Percentiles rank a stretch among this genome's conserved stretches.
Conservation (phyloP, 1,140 invertebrate species). For the Drosophila ficusphila region DNA sequence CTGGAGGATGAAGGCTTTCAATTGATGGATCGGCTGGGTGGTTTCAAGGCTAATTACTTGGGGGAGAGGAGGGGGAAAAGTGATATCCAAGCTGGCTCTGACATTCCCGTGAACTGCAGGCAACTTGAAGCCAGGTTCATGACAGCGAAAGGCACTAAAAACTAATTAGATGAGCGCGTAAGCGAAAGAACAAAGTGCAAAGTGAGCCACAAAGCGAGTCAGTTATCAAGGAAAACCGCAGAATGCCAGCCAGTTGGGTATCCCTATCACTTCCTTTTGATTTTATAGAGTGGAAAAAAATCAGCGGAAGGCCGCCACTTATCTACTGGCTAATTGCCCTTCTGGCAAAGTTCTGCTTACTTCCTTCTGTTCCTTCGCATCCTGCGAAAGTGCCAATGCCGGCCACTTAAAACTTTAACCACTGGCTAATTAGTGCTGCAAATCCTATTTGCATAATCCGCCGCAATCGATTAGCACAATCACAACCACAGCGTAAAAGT, state of each 20-base stretch:
- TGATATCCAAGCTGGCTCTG: not conserved
- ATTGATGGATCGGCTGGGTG: constrained; percentile 61
- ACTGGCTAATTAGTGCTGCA: constrained; percentile 34
- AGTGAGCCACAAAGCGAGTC: constrained; percentile 22
- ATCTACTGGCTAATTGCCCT: constrained; percentile 11
- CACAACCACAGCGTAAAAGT: constrained; percentile 44
- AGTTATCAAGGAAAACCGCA: constrained; percentile 20
- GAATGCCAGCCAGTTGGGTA: constrained; percentile 1
- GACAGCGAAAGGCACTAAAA: constrained; percentile 56
- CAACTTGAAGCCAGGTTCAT: constrained; percentile 25
- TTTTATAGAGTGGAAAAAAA: not conserved
- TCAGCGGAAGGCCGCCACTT: not conserved
- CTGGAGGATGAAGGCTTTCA: constrained; percentile 60
- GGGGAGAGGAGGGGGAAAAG: constrained; percentile 1
- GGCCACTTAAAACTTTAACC: constrained; percentile 12
- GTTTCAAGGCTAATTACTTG: constrained; percentile 67
- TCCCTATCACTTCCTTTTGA: not conserved
- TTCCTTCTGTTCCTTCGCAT: not conserved
- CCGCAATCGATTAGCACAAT: constrained; percentile 52
- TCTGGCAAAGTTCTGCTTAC: constrained; percentile 7
- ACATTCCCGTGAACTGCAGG: constrained; percentile 24
- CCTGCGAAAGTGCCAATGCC: not conserved
- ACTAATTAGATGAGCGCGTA: constrained; percentile 51
- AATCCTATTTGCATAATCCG: constrained; percentile 62
- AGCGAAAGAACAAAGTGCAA: constrained; percentile 7